Percentiles rank a stretch among this genome's conserved stretches.
These are phyloP conservation scores for Panagrolaimus sp. DNA, from an alignment of 1,140 invertebrate species.

Conservation along the genomic window DNA sequence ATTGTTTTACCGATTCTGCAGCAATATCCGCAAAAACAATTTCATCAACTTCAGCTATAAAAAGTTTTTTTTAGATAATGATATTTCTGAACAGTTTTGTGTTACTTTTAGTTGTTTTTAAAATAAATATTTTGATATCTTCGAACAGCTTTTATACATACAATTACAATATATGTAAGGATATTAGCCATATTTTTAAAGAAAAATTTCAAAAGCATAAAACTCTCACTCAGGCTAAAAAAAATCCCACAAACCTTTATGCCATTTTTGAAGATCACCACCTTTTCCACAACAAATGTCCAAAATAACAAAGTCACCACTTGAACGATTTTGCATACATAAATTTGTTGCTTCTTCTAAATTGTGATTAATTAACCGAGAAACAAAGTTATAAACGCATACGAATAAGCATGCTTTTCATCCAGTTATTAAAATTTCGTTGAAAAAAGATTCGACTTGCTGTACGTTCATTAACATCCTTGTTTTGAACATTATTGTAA, in stretches of 20 bases:
- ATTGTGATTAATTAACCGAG: too few species aligned
- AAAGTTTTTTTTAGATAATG: too few species aligned
- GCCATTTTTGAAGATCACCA: slow-evolving; percentile 91
- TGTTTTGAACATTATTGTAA: slow-evolving; percentile 66
- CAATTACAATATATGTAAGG: too few species aligned
- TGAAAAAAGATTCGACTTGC: slow-evolving; percentile 84
- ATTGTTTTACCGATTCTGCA: slow-evolving; percentile 80
- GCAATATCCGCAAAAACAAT: slow-evolving; percentile 90
- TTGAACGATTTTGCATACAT: slow-evolving; percentile 61
- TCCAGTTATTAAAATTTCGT: slow-evolving; percentile 98
- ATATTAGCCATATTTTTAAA: too few species aligned
- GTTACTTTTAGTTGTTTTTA: too few species aligned
- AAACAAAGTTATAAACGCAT: slow-evolving; percentile 41
- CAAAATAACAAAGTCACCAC: slow-evolving; percentile 61
- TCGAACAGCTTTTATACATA: too few species aligned
- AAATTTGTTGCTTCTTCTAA: slow-evolving; percentile 36
- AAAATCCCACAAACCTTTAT: too few species aligned
- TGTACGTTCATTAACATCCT: slow-evolving; percentile 70
- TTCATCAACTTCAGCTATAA: slow-evolving; percentile 71
- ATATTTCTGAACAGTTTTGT: too few species aligned
- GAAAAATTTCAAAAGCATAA: too few species aligned
- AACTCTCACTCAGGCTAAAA: too few species aligned
- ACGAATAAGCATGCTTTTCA: slow-evolving; percentile 87
- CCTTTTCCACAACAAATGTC: slow-evolving; percentile 81
- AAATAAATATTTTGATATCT: too few species aligned